phyloP scores from a whole-genome alignment of 2,113 vertebrate species.

The Anolis sagrei region DNA sequence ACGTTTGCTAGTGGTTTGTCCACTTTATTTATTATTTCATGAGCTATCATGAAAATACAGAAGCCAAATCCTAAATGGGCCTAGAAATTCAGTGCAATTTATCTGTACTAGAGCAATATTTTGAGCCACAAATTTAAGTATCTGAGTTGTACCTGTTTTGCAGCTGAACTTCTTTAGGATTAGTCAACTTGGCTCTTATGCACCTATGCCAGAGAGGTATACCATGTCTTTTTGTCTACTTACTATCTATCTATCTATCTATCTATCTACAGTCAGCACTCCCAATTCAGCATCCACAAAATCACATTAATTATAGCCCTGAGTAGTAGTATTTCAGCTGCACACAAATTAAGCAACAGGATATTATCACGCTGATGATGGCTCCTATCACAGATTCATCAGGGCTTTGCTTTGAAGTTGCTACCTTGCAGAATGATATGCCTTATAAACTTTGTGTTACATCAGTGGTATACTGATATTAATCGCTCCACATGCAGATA shows the following conservation, averaged over 20 bases:
- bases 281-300: too few relatives aligned
- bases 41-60: not conserved
- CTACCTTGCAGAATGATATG: not conserved
- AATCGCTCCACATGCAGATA: not conserved
- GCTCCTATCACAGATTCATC: not conserved
- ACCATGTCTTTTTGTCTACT: too few relatives aligned
- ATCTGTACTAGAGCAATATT: not conserved
- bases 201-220: not conserved
- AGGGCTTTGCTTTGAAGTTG: not conserved
- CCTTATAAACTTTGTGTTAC: not conserved
- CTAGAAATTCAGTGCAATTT: not conserved
- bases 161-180: not conserved
- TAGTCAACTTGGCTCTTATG: not conserved
- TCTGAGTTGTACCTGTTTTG: not conserved
- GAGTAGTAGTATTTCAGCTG: not conserved
- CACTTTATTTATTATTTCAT: not conserved
- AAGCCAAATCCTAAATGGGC: not conserved
- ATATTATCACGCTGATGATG: not conserved
- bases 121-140: not conserved
- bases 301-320: not conserved
- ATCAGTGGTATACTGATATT: conserved; percentile 7
- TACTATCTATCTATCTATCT: too few relatives aligned
- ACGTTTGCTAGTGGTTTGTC: not conserved
- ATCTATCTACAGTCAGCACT: too few relatives aligned
- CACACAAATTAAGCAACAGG: not conserved